Base-by-base conservation (phyloP, 2,113 vertebrate genomes). In the Delphinapterus leucas region DNA sequence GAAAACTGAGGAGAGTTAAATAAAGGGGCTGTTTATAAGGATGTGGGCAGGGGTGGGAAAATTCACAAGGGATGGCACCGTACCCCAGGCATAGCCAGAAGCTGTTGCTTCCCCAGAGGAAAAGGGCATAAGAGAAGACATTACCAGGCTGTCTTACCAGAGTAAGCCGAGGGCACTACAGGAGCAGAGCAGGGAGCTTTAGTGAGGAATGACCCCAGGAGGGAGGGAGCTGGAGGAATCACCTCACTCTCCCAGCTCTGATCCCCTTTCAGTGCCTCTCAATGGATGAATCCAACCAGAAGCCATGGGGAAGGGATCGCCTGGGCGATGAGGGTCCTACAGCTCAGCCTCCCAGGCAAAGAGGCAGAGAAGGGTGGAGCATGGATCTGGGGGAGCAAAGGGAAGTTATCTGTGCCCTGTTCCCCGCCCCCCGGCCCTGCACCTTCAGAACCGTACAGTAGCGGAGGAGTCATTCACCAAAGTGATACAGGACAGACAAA, bases 361-460 rank as follows among this genome's bases (percentile, higher is more conserved):
- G 36, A 38, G 8, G 25, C 0, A 1, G 10, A 41, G 26, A 76
- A 60, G 33, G 25, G 6, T 8, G 17, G 26, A 23, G 13, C 41
- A 5, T 33, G 31, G 26, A 53, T 49, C 70, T 38, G 12, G n/a
- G 20, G 41, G 26, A 21, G 10, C 36, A 58, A n/a, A 58, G 4
- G 17, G 38, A 26, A n/a, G 31, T 25, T 3, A 11, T 4, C 12
- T 12, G 9, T 15, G 36, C 44, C 1, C 13, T 26, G 1, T 58
- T 49, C 13, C 47, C 13, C 13, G 0, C 12, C 11, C 47, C 47
- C 11, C 36, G 36, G 10, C 47, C 47, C 47, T 12, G 3, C 17
- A 49, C 26, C 41, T 2, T 60, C 31, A 55, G 26, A 31, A 17
- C 14, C 44, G 12, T 2, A 17, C 33, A 60, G 60, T 1, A 17